Percentiles rank a stretch among this genome's conserved stretches.
These are phyloP conservation scores for Tragelaphus imberbis DNA, from an alignment of 2,113 vertebrate species.

Conservation along the genomic window DNA sequence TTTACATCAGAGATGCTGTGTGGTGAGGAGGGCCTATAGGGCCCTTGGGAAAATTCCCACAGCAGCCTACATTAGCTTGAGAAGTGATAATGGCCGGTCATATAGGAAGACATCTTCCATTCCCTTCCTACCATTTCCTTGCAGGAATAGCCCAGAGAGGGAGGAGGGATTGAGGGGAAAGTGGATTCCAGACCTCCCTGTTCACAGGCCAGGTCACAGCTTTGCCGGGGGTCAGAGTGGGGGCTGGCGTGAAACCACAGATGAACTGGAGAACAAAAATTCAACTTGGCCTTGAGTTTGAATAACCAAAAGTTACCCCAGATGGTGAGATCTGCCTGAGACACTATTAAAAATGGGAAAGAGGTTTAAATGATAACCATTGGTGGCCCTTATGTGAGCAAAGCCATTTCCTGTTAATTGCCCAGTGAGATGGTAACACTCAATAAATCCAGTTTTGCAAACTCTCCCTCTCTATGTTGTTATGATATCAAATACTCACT, in stretches of 20 bases:
- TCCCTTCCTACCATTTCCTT: background rate
- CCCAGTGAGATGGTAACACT: background rate
- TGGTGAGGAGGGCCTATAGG: background rate
- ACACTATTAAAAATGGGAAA: background rate
- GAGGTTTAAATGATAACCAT: background rate
- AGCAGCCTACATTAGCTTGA: background rate
- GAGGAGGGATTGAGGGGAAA: background rate
- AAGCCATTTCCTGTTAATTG: background rate
- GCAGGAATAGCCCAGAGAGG: background rate
- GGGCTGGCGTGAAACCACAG: background rate
- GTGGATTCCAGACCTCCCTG: background rate
- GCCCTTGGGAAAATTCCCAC: background rate
- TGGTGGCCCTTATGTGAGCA: background rate
- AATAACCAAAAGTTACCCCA: background rate
- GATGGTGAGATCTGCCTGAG: background rate
- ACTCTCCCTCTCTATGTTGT: background rate
- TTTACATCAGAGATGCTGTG: background rate
- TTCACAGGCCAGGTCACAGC: background rate
- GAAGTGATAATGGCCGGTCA: rapidly evolving
- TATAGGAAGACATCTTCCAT: background rate
- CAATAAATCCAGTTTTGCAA: background rate
- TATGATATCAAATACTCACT: background rate
- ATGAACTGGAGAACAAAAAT: background rate
- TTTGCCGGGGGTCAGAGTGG: background rate
- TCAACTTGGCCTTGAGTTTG: background rate